Evolutionary conservation across 2,113 vertebrate species (phyloP).

Genomic region (Microcebus tavaratra): DNA sequence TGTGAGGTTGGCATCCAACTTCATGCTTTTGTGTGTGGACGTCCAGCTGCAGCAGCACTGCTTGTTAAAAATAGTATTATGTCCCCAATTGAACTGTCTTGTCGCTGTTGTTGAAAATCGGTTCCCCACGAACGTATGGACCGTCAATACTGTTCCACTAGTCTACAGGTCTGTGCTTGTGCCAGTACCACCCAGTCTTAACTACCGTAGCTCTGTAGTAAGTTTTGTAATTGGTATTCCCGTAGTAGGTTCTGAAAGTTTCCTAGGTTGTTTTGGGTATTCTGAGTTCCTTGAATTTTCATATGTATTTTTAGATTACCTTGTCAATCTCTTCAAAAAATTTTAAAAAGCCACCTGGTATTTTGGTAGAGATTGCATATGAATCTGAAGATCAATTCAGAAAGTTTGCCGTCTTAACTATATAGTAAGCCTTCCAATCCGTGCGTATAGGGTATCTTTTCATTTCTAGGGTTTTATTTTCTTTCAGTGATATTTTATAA

Average conservation of each 20-base stretch:
- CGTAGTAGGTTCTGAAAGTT: not conserved
- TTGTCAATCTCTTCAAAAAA: not conserved
- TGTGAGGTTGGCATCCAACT: too few species aligned
- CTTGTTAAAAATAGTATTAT: not conserved
- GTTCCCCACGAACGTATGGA: not conserved
- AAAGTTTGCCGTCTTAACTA: not conserved
- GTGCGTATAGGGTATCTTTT: too few species aligned
- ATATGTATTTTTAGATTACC: not conserved
- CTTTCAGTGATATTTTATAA: too few species aligned
- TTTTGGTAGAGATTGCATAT: rapidly evolving
- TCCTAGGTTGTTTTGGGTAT: not conserved
- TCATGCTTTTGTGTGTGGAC: not conserved
- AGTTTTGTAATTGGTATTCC: not conserved
- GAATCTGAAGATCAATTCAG: not conserved
- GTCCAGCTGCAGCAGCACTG: not conserved
- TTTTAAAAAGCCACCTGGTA: not conserved
- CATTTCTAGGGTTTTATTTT: too few species aligned
- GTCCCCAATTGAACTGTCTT: not conserved
- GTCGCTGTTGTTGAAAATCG: not conserved
- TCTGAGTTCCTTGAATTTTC: not conserved
- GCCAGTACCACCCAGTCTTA: rapidly evolving
- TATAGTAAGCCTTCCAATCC: too few species aligned
- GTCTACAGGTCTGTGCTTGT: not conserved
- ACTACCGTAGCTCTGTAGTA: too few species aligned
- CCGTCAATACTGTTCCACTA: rapidly evolving